Evolutionary conservation across 2,113 vertebrate species (phyloP).

Genomic region (Ursus arctos): DNA sequence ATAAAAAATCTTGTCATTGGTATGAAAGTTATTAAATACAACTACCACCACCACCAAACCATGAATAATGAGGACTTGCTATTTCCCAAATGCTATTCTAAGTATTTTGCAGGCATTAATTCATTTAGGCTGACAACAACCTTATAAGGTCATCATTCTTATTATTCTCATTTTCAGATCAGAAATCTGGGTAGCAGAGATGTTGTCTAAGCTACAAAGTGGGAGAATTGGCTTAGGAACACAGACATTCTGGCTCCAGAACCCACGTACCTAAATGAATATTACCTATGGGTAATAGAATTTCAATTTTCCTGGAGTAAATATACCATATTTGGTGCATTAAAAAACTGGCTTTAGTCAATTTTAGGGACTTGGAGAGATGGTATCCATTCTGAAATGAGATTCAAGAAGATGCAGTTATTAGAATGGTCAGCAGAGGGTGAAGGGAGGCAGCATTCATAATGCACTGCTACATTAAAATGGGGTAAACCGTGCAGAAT

Average conservation of each 20-base stretch:
- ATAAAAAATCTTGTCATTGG: neutral
- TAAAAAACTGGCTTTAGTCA: neutral
- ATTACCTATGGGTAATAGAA: neutral
- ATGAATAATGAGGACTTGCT: neutral
- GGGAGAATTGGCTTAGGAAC: neutral
- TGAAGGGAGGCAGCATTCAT: conserved; percentile 36
- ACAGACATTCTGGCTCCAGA: neutral
- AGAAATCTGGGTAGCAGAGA: neutral
- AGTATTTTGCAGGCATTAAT: neutral
- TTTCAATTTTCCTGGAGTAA: conserved; percentile 4
- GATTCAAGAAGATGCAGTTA: conserved; percentile 45
- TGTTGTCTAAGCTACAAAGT: neutral
- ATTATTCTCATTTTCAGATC: neutral
- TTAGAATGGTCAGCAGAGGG: conserved; percentile 72
- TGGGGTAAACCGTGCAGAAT: neutral
- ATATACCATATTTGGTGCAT: neutral
- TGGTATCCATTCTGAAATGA: neutral
- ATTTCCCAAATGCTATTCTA: neutral
- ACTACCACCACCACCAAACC: neutral
- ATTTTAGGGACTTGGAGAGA: neutral
- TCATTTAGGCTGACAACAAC: neutral
- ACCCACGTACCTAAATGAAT: neutral
- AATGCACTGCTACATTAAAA: neutral
- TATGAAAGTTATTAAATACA: neutral
- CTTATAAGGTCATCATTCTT: neutral